Conservation (phyloP, 1,140 invertebrate species). For the Aethina tumida region DNA sequence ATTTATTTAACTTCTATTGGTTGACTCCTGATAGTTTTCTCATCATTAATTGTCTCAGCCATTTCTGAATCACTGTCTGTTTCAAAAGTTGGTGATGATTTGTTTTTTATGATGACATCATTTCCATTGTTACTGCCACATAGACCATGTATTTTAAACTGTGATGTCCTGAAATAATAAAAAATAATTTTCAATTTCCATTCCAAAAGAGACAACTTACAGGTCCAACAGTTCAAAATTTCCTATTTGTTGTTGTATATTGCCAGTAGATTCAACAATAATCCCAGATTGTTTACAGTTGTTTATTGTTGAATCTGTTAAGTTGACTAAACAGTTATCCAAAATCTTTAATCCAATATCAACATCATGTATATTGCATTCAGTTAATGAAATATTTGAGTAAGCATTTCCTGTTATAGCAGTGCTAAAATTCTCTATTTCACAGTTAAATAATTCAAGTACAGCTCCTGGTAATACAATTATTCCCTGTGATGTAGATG, state of each 20-base stretch:
- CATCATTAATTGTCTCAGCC: no score
- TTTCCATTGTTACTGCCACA: slow-evolving; percentile 22
- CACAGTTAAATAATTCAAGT: slow-evolving; percentile 31
- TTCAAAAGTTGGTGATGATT: no score
- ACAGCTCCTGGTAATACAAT: slow-evolving; percentile 32
- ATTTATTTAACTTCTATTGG: no score
- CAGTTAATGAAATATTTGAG: slow-evolving; percentile 21
- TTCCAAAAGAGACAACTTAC: slow-evolving; percentile 14
- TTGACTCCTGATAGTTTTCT: no score
- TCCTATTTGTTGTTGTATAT: slow-evolving; percentile 12
- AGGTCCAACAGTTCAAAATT: slow-evolving; percentile 26
- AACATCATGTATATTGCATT: slow-evolving; percentile 21
- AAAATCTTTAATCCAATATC: slow-evolving; percentile 29
- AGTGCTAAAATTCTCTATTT: slow-evolving; percentile 34
- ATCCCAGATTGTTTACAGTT: slow-evolving; percentile 30
- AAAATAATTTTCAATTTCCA: background rate
- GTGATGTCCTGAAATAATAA: slow-evolving; percentile 18
- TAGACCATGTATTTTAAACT: slow-evolving; percentile 17
- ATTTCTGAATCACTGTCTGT: no score
- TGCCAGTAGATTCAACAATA: slow-evolving; percentile 24
- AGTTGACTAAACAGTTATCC: slow-evolving; percentile 24
- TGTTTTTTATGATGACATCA: no score
- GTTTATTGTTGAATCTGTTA: slow-evolving; percentile 18
- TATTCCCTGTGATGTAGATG: slow-evolving; percentile 37
- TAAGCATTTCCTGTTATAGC: slow-evolving; percentile 31